A percentile compares a stretch with the other conserved stretches of the same genome.
These are phyloP conservation scores for Eutrigla gurnardus DNA, from an alignment of 2,797 vertebrate genomes.

Conservation along the genomic window DNA sequence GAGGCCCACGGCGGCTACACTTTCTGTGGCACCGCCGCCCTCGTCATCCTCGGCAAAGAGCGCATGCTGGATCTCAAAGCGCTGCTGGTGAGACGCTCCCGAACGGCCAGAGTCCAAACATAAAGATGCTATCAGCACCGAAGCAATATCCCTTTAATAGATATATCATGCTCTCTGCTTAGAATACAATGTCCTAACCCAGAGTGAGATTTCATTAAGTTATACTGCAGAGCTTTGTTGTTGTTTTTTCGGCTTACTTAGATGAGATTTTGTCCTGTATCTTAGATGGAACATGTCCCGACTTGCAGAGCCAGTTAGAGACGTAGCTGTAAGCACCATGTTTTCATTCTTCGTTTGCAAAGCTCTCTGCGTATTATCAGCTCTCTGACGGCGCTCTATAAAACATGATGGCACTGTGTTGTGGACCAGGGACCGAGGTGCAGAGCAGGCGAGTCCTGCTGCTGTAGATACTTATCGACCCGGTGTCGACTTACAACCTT, in stretches of 20 bases:
- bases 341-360: background rate
- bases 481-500: too few relatives aligned
- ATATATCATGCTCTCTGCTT: background rate
- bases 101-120: background rate
- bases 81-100: conserved; percentile 87
- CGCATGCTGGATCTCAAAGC: conserved; percentile 92
- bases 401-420: too few relatives aligned
- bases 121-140: conserved; percentile 11
- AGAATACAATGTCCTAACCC: conserved; percentile 6
- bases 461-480: too few relatives aligned
- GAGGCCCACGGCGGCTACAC: conserved; percentile 97
- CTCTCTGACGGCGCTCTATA: too few relatives aligned
- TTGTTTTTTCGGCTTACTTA: background rate
- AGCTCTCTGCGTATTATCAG: background rate
- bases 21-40: conserved; percentile 93
- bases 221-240: background rate
- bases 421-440: too few relatives aligned
- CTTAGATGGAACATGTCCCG: background rate
- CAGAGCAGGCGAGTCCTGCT: too few relatives aligned
- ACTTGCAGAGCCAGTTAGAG: background rate
- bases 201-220: background rate
- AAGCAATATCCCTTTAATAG: background rate
- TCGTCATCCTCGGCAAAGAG: conserved; percentile 94
- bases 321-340: background rate
- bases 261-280: background rate